Base-by-base conservation (phyloP, 2,797 vertebrate species). In the Silurus lanzhouensis region DNA sequence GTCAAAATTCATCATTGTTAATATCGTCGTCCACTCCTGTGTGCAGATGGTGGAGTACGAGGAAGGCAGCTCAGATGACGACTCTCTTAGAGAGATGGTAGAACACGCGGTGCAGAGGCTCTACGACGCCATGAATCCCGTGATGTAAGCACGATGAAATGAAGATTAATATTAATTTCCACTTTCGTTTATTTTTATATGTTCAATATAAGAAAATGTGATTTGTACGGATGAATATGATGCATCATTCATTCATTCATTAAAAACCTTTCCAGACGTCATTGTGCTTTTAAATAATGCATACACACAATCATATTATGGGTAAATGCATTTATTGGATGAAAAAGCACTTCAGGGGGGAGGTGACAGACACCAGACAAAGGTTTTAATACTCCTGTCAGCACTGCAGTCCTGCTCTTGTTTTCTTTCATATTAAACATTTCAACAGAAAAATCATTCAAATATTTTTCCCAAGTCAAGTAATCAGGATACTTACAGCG, bases 31-130 rank as follows among this genome's bases (percentile, higher is more conserved):
- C 38, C 31, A 0, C 31, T 79, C 22, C 38, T 78, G 20, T 66
- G 72, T 86, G 68, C 93, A 99, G 98, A 90, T 90, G 0, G 98
- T 97, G 72, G 92, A 95, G 38, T 98, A 96, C 17, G 92, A 97
- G 86, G 95, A 96, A 22, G 94, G 95, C 22, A 95, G 93, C 0
- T 94, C 94, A 5, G 97, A 99, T 0, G 98, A 99, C 0, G 98
- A 99, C 87, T 93, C 96, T 58, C 95, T 99, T 79, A 95, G 95
- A 48, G 98, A 99, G 89, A 97, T 98, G 97, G 94, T 99, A 83
- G 98, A 99, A 38, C 90, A 98, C 52, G 96, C 98, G 0, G 95
- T 97, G 0, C 97, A 97, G 86, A 94, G 98, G 9, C 96, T 99
- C 8, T 96, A 97, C 15, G 97, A 98, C 80, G 96, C 97, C 9